Evolutionary conservation across 2,797 vertebrate genomes (phyloP).

Genomic region (Silurus lanzhouensis): DNA sequence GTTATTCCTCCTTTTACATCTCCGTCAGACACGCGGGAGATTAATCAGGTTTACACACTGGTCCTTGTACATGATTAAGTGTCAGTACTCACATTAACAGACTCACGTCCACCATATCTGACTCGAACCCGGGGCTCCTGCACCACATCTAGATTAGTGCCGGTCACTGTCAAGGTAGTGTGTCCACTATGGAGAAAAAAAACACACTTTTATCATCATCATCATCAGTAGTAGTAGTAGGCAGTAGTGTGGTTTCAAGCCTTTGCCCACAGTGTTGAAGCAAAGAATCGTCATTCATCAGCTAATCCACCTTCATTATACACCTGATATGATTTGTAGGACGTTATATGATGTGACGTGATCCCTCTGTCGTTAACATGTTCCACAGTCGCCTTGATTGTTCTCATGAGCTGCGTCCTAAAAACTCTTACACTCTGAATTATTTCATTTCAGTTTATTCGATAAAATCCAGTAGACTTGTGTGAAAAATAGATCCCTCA

Average conservation of each 20-base stretch:
- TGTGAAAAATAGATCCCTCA: neutral
- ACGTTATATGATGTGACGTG: too few relatives aligned
- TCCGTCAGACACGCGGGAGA: neutral
- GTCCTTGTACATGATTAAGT: neutral
- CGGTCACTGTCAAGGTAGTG: constrained; percentile 88
- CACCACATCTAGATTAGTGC: constrained; percentile 92
- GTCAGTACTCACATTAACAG: constrained; percentile 86
- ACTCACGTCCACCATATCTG: constrained; percentile 89
- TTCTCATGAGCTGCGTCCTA: neutral
- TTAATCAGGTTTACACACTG: neutral
- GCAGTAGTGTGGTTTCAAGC: neutral
- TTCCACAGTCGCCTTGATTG: neutral
- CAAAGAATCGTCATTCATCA: neutral
- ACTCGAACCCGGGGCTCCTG: constrained; percentile 91
- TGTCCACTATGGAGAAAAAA: constrained; percentile 76
- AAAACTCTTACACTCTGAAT: neutral
- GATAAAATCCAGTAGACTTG: neutral
- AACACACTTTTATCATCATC: neutral
- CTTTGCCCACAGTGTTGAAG: neutral
- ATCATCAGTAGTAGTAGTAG: too few relatives aligned
- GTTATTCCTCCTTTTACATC: neutral
- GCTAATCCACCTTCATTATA: neutral
- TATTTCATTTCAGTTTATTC: too few relatives aligned
- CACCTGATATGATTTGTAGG: neutral
- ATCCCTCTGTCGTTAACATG: neutral